These are phyloP conservation scores for Sebastes minor DNA, from an alignment of 2,797 vertebrate genomes.

Conservation along the genomic window DNA sequence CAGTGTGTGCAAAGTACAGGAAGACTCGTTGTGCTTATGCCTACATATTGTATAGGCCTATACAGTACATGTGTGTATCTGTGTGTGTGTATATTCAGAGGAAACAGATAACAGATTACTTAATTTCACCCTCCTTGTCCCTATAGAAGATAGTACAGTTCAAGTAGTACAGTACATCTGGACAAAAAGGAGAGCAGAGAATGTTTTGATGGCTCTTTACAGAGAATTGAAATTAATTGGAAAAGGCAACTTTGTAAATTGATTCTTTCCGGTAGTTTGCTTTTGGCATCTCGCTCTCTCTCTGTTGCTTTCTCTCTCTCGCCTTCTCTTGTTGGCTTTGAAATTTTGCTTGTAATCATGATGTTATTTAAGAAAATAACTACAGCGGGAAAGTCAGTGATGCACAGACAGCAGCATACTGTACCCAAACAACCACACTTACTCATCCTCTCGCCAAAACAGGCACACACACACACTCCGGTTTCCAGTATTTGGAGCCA, in stretches of 20 bases:
- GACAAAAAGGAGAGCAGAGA: not conserved
- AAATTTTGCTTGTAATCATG: slow-evolving; percentile 22
- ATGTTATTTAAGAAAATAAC: slow-evolving; percentile 16
- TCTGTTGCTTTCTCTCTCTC: not conserved
- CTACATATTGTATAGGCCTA: not conserved
- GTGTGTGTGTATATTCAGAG: slow-evolving; percentile 3
- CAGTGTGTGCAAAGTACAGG: not conserved
- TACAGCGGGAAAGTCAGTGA: not conserved
- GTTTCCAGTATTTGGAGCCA: not conserved
- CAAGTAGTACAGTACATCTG: slow-evolving; percentile 20
- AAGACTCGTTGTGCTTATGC: slow-evolving; percentile 1
- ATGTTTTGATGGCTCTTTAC: slow-evolving; percentile 3
- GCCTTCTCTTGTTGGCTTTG: not conserved
- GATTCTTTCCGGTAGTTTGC: slow-evolving; percentile 11
- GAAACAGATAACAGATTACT: slow-evolving; percentile 25
- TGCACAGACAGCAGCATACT: not conserved
- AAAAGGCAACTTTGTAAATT: slow-evolving; percentile 35
- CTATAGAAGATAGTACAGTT: slow-evolving; percentile 5
- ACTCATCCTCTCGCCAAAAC: not conserved
- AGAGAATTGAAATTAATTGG: slow-evolving; percentile 27
- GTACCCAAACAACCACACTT: not conserved
- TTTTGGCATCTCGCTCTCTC: not conserved
- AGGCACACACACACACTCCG: not conserved
- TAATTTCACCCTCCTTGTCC: slow-evolving; percentile 5
- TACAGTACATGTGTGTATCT: not conserved